phyloP scores from a whole-genome alignment of 1,140 invertebrate species.

The Microplitis mediator region DNA sequence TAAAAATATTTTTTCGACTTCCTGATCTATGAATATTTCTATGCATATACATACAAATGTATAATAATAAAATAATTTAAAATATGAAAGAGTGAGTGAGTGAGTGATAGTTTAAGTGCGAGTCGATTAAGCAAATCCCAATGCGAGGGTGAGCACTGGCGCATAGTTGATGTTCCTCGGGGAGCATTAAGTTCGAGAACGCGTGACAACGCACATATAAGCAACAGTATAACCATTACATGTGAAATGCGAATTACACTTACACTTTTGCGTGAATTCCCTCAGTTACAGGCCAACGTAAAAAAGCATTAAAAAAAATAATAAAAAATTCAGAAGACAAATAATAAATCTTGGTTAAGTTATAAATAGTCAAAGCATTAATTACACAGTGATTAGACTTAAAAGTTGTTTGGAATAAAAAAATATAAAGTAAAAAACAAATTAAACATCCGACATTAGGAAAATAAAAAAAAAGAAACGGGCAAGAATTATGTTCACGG shows the following conservation, averaged over 20 bases:
- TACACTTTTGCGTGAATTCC: not conserved
- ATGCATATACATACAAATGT: not conserved
- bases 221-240: not conserved
- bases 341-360: not conserved
- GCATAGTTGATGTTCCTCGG: slow-evolving; percentile 40
- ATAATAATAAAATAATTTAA: not conserved
- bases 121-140: slow-evolving; percentile 27
- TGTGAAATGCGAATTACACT: not conserved
- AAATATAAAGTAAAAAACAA: slow-evolving; percentile 14
- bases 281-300: not conserved
- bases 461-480: not conserved
- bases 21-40: no score
- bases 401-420: slow-evolving; percentile 19
- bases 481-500: slow-evolving; percentile 24
- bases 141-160: slow-evolving; percentile 37
- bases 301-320: no score
- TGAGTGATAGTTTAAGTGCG: not conserved
- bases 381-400: slow-evolving; percentile 29
- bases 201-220: slow-evolving; percentile 26
- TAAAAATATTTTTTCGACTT: no score
- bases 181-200: slow-evolving; percentile 28
- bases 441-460: not conserved
- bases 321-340: no score
- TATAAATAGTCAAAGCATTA: slow-evolving; percentile 14
- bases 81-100: not conserved